A percentile compares a stretch with the other conserved stretches of the same genome.
Evolutionary conservation across 2,113 vertebrate species (phyloP).

Genomic region (Alosa alosa): DNA sequence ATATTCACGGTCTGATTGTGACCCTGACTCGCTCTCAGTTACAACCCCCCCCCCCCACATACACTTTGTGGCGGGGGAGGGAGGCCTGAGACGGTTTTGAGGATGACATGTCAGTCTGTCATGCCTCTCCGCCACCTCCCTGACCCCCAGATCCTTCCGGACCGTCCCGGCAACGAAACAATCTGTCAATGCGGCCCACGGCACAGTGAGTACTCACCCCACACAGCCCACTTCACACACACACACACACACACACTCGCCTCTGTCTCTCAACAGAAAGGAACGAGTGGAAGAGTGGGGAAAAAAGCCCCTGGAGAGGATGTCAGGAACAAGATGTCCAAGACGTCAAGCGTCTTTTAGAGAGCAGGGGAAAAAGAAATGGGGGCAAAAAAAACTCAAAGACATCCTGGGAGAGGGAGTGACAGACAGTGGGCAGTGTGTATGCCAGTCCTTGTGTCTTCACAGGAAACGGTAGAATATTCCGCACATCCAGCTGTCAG

Average conservation of each 20-base stretch:
- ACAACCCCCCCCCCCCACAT: neutral
- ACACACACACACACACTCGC: neutral
- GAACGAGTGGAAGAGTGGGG: neutral
- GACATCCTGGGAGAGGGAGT: neutral
- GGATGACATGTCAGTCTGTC: constrained; percentile 6
- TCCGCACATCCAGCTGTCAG: neutral
- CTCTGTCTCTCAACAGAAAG: neutral
- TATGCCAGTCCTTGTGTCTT: neutral
- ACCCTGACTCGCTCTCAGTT: neutral
- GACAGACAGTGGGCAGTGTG: neutral
- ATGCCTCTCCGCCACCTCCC: neutral
- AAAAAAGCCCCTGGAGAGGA: neutral
- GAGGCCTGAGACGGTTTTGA: neutral
- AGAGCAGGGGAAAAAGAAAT: neutral
- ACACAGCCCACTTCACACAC: neutral
- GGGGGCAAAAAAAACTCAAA: neutral
- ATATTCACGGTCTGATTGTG: constrained; percentile 1
- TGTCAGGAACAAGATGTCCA: constrained; percentile 24
- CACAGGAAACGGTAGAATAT: neutral
- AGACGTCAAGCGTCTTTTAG: constrained; percentile 10
- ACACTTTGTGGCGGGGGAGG: too few species aligned
- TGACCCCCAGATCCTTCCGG: constrained; percentile 14
- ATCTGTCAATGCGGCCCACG: neutral
- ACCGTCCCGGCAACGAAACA: neutral
- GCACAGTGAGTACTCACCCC: neutral